Conservation (phyloP, 2,888 invertebrate genomes). For the Dendrolimus pini region DNA sequence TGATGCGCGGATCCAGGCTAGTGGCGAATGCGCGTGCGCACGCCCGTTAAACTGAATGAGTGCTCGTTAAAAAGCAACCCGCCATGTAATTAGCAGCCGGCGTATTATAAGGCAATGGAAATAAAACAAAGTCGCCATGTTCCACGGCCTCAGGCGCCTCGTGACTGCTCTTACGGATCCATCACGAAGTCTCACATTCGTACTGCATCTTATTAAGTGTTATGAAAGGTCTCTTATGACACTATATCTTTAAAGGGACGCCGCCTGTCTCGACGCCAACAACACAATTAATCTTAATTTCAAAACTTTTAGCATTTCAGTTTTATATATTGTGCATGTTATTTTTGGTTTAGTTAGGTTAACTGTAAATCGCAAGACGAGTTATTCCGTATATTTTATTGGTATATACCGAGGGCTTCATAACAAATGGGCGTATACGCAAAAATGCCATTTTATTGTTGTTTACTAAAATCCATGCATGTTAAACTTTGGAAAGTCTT, state of each 20-base stretch:
- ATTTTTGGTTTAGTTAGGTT: not conserved
- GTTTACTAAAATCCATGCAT: too few relatives aligned
- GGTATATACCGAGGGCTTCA: too few relatives aligned
- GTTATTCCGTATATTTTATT: too few relatives aligned
- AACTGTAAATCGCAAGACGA: too few relatives aligned
- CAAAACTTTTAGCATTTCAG: not conserved
- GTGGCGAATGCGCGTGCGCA: conserved; percentile 31
- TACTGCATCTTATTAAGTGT: conserved; percentile 64
- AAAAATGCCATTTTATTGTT: too few relatives aligned
- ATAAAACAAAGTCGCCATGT: conserved; percentile 50
- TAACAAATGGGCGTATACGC: too few relatives aligned
- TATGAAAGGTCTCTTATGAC: conserved; percentile 64
- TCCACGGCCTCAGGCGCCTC: conserved; percentile 57
- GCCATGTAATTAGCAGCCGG: conserved; percentile 59
- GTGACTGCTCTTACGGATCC: conserved; percentile 65
- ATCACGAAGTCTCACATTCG: conserved; percentile 66
- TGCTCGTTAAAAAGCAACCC: conserved; percentile 63
- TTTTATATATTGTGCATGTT: not conserved
- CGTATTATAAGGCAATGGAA: conserved; percentile 44
- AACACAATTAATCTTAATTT: conserved; percentile 3
- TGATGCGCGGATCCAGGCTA: not conserved
- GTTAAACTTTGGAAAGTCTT: too few relatives aligned
- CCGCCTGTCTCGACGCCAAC: conserved; percentile 31
- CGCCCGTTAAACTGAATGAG: conserved; percentile 56
- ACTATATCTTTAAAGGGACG: conserved; percentile 46